Evolutionary conservation across 2,888 invertebrate genomes (phyloP).

Genomic region (Drosophila nigricruria): DNA sequence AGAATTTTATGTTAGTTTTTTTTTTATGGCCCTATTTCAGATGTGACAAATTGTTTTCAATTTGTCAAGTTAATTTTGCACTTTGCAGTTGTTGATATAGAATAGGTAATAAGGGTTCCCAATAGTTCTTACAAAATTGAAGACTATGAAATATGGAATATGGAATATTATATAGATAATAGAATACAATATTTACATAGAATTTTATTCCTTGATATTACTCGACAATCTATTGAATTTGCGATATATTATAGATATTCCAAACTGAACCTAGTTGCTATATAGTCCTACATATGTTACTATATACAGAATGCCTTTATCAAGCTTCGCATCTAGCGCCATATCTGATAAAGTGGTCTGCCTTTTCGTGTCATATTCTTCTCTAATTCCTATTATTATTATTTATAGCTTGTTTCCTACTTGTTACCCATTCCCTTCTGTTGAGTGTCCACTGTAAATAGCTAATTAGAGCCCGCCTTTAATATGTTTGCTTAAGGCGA

Average conservation of each 20-base stretch:
- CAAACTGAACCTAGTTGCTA: background rate
- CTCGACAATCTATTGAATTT: background rate
- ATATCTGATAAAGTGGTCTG: background rate
- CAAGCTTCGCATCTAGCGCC: no score
- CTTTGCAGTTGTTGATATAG: constrained; percentile 1
- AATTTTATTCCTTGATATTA: no score
- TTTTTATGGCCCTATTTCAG: constrained; percentile 5
- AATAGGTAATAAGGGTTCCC: background rate
- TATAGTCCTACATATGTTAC: no score
- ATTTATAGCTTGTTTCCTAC: background rate
- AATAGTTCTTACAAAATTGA: background rate
- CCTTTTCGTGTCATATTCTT: background rate
- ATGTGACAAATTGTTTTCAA: constrained; percentile 9
- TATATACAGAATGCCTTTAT: no score
- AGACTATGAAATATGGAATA: background rate
- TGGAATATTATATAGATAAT: no score
- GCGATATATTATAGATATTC: background rate
- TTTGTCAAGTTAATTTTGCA: background rate
- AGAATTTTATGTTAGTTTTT: background rate
- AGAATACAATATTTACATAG: no score
- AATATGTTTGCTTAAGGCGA: constrained; percentile 26
- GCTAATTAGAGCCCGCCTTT: constrained; percentile 19
- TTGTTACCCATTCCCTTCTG: background rate
- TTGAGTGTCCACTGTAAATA: background rate
- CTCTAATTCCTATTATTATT: background rate